phyloP scores from a whole-genome alignment of 2,797 vertebrate genomes.

The Danio jaintianensis region DNA sequence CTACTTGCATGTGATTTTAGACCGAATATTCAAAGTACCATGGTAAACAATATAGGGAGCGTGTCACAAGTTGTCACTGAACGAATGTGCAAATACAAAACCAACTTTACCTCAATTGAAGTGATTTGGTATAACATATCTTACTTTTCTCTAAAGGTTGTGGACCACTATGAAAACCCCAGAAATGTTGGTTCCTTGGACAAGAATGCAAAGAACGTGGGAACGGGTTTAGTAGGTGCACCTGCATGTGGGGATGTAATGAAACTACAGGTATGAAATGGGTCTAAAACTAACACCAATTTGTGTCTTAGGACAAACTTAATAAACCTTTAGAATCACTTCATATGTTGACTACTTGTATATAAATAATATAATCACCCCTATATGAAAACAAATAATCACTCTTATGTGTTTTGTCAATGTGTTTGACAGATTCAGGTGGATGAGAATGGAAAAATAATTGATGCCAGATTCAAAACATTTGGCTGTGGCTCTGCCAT shows the following conservation, averaged over 20 bases:
- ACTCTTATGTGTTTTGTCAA: background rate
- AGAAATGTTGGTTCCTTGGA: constrained; percentile 93
- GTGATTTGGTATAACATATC: background rate
- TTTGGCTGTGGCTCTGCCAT: constrained; percentile 98
- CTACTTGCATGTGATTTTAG: no score
- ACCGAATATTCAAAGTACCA: no score
- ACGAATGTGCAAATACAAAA: no score
- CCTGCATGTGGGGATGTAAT: constrained; percentile 98
- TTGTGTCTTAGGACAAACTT: no score
- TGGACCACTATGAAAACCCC: constrained; percentile 98
- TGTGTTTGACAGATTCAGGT: constrained; percentile 85
- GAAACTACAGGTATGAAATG: constrained; percentile 89
- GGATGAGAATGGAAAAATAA: constrained; percentile 89
- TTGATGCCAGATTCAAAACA: constrained; percentile 94
- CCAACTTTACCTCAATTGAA: no score
- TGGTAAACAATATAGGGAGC: no score
- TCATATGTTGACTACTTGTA: no score
- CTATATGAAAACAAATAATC: background rate
- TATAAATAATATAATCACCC: background rate
- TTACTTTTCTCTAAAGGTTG: constrained; percentile 78
- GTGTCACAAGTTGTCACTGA: no score
- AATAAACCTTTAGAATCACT: no score
- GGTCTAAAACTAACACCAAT: no score
- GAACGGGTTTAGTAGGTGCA: constrained; percentile 95
- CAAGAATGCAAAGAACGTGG: constrained; percentile 91